Base-by-base conservation (phyloP, 2,113 vertebrate genomes). In the Notothenia coriiceps region DNA sequence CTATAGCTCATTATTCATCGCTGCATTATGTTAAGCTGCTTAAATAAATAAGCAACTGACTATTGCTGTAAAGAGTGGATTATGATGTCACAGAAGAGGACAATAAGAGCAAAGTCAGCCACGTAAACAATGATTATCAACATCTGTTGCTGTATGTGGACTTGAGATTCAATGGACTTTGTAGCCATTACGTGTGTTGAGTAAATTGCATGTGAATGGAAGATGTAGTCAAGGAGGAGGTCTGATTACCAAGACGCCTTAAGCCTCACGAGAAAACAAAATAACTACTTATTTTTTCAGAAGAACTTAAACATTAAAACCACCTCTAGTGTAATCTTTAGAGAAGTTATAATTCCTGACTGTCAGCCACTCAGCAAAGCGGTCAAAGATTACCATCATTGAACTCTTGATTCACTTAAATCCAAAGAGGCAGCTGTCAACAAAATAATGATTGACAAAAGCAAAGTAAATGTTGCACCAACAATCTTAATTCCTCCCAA, bases 211-310 rank as follows among this genome's bases (percentile, higher is more conserved):
- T 60, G 4, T 44, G 57, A 44, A 57, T 4, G 40, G 6, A 2
- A 67, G 57, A 50, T 46, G 14, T 51, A 66, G 29, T 29, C 29
- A 56, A 69, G 15, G 63, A 40, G 11, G 63, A n/a, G 25, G 11
- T 50, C 56, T n/a, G 33, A 50, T 63, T 47, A 35, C 17, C 14
- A 20, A 13, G 14, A 1, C 33, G 18, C 20, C 17, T n/a, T 61
- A 57, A 68, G n/a, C 68, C 9, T 33, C 33, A 50, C 61, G 61
- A 80, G 73, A 85, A 76, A 85, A 83, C 66, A 80, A 62, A 2
- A 43, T 1, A 33, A 59, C 63, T 63, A 62, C 50, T 29, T 29
- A 0, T 29, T 29, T 29, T 4, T 29, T 29, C 29, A 3, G 25
- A 29, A 29, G 25, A 29, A 29, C 25, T 29, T 29, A 3, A 29